Base-by-base conservation (phyloP, 53 echinoderm and acorn worm genomes). In the Hippasteria phrygiana region DNA sequence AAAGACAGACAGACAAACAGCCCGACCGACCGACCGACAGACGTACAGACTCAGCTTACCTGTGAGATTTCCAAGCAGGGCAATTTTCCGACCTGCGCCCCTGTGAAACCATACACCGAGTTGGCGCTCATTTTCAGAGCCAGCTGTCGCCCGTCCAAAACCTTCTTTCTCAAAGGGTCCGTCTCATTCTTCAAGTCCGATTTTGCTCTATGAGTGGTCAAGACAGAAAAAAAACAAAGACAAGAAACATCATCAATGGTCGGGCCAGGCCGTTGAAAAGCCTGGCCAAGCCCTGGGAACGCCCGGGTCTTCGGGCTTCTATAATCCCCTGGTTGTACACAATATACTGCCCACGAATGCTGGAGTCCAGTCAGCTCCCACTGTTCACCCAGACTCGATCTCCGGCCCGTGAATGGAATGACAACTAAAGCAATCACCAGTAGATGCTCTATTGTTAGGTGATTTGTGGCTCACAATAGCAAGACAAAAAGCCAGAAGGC, bases 71-170 rank as follows among this genome's bases (percentile, higher is more conserved):
- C 95, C 35, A 98, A 55, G 74, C 98, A 98, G 3, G 98, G 98
- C 16, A 96, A 88, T 79, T 98, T 98, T 47, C 98, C 95, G 42
- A 98, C 98, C 83, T 95, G 95, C 1, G 95, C 98, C 28, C 98
- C 98, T 5, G 98, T 98, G 90, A 98, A 98, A 9, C 98, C 98
- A 62, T 98, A 98, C 31, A 98, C 98, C 5, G 98, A 98, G 89
- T 98, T 98, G 20, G 95, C 95, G 77, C 95, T 95, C 75, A 98
- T 87, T 71, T 98, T 98, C 28, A 98, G 91, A 0, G 98, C 98
- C 64, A 98, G 63, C 91, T 98, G 98, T 8, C 98, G 91, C 0
- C 98, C 98, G 75, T 98, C 98, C 12, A 98, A 72, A 37, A 98
- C 98, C 74, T 91, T 96, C 77, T 94, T 94, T 36, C 94, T 79